phyloP scores from a whole-genome alignment of 2,113 vertebrate species.

The Salvelinus fontinalis region DNA sequence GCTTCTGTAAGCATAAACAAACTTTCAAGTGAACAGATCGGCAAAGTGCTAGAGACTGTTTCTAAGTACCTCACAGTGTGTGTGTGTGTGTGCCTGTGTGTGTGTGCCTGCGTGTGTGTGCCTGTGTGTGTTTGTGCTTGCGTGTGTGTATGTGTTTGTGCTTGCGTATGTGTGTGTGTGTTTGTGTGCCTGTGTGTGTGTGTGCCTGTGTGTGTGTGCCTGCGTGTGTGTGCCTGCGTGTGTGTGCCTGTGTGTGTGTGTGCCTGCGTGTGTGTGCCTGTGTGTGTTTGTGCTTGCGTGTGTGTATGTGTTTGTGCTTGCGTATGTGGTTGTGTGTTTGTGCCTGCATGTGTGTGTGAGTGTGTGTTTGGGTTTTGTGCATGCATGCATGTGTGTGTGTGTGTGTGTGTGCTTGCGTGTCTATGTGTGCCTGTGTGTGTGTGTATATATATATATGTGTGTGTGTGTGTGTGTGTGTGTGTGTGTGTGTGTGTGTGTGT shows the following conservation, averaged over 20 bases:
- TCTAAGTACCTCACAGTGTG: neutral
- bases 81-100: slow-evolving; percentile 4
- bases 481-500: slow-evolving; percentile 12
- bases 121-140: slow-evolving; percentile 56
- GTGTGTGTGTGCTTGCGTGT: too few species aligned
- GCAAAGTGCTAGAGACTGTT: neutral
- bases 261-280: neutral
- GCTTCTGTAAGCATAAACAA: slow-evolving; percentile 24
- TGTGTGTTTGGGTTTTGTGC: neutral
- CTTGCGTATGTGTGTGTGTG: too few species aligned
- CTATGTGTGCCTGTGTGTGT: slow-evolving; percentile 15
- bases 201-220: too few species aligned
- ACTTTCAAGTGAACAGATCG: neutral
- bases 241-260: too few species aligned
- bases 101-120: slow-evolving; percentile 28
- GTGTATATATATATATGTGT: neutral
- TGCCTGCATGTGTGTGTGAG: slow-evolving; percentile 46
- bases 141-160: neutral
- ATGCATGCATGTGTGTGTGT: slow-evolving; percentile 31
- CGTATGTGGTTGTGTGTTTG: slow-evolving; percentile 26
- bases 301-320: neutral
- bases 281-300: too few species aligned
- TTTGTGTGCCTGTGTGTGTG: too few species aligned
- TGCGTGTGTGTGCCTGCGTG: too few species aligned
- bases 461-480: slow-evolving; percentile 52